Base-by-base conservation (phyloP, 2,888 invertebrate genomes). In the Sceliomorpha sp. region DNA sequence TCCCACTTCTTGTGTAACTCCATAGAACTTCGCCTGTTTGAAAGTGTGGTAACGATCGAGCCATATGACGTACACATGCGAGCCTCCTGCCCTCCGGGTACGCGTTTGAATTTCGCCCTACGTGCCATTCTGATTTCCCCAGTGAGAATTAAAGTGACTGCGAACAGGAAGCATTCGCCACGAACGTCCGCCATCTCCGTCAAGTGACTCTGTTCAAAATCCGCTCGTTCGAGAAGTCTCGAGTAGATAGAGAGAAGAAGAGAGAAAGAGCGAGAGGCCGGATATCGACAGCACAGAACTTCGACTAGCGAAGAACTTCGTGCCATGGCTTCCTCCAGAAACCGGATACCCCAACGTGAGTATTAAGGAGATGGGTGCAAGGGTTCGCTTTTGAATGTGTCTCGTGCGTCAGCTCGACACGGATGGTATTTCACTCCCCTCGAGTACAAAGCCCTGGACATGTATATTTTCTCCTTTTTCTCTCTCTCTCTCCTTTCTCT, bases 251-350 rank as follows among this genome's bases (percentile, higher is more conserved):
- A 20, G 20, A 20, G 20, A 20, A 5, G 5, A 5, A 20, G 20
- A 20, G 20, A 20, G 20, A 20, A 5, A 20, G 20, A 20, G 36
- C 13, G 34, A 15, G 27, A 42, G 51, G 39, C 67, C 63, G 72
- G 56, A 66, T 69, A 69, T 72, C 51, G 69, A 56, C 55, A 56
- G 47, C 58, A 50, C 53, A 44, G 56, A 42, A 48, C 50, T 58
- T 60, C 27, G 37, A 20, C 53, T 51, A 55, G 31, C 27, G 45
- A n/a, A 24, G 29, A 31, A 31, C 31, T 31, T 31, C 10, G 45
- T 24, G 37, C 68, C 59, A 64, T 64, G 64, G 70, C 70, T 70
- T 70, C 70, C 60, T 64, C 51, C 62, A 24, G 70, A 59, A 70
- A 70, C 56, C 60, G 56, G 64, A 70, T 48, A 70, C 64, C 64